A percentile compares a stretch with the other conserved stretches of the same genome.
Evolutionary conservation across 2,797 vertebrate species (phyloP).

Genomic region (Rhinoraja longicauda): DNA sequence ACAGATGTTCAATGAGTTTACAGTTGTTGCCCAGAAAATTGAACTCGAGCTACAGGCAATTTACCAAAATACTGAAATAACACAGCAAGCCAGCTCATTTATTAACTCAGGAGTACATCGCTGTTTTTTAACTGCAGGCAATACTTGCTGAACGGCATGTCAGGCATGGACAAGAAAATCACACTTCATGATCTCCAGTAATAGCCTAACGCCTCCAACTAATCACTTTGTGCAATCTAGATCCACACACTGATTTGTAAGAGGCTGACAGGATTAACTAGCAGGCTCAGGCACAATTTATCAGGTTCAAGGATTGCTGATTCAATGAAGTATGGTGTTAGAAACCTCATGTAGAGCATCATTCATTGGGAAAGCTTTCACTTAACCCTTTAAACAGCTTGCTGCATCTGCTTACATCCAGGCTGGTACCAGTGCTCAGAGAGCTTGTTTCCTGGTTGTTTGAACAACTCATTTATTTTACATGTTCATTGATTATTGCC

Average conservation of each 20-base stretch:
- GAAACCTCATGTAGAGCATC: neutral
- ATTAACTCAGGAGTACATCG: neutral
- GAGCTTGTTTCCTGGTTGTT: neutral
- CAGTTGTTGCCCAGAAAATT: neutral
- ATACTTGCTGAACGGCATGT: conserved; percentile 11
- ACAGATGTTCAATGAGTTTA: neutral
- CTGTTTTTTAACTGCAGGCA: neutral
- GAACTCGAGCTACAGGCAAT: neutral
- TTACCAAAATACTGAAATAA: conserved; percentile 10
- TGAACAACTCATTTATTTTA: neutral
- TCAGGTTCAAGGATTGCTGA: conserved; percentile 12
- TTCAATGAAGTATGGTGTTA: neutral
- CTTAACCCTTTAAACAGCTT: neutral
- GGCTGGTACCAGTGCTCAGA: neutral
- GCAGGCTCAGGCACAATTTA: neutral
- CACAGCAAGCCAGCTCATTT: neutral
- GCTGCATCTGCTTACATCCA: neutral
- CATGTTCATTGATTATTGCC: neutral
- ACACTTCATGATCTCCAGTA: neutral
- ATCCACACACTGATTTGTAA: neutral
- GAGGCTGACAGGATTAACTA: conserved; percentile 5
- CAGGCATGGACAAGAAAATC: neutral
- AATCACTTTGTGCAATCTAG: conserved; percentile 15
- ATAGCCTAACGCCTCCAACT: conserved; percentile 26
- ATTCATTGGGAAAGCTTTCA: neutral